Evolutionary conservation across 1,140 invertebrate genomes (phyloP).

Genomic region (Gryllus bimaculatus): DNA sequence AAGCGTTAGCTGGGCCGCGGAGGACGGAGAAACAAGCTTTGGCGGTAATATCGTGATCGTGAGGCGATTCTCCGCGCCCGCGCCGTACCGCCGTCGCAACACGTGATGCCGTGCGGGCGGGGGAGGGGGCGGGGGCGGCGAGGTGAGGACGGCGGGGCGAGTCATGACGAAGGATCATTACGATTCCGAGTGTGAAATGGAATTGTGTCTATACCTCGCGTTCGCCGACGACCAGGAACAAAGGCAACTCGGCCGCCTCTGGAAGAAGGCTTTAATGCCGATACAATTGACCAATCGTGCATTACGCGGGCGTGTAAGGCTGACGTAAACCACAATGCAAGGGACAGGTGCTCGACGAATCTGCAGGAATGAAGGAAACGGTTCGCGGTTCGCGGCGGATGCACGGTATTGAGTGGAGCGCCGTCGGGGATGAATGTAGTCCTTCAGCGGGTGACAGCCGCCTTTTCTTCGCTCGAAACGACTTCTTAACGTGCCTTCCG

Average conservation of each 20-base stretch:
- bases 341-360: neutral
- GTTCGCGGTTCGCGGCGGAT: too few relatives aligned
- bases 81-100: neutral
- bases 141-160: neutral
- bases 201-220: neutral
- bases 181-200: neutral
- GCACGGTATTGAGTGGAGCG: neutral
- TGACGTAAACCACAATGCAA: neutral
- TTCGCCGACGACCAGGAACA: neutral
- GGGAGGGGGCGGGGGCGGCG: too few relatives aligned
- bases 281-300: constrained; percentile 1
- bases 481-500: neutral
- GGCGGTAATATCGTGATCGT: neutral
- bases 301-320: neutral
- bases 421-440: neutral
- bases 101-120: neutral
- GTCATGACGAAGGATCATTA: constrained; percentile 1
- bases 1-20: too few relatives aligned
- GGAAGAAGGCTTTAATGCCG: neutral
- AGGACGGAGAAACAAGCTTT: too few relatives aligned
- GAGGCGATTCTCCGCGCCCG: neutral
- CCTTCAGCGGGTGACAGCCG: neutral
- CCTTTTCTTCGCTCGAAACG: neutral
- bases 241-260: neutral
- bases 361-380: too few relatives aligned